Percentiles rank a stretch among this genome's conserved stretches.
Conservation (phyloP, 2,113 vertebrate species). For the Lasiurus borealis region DNA sequence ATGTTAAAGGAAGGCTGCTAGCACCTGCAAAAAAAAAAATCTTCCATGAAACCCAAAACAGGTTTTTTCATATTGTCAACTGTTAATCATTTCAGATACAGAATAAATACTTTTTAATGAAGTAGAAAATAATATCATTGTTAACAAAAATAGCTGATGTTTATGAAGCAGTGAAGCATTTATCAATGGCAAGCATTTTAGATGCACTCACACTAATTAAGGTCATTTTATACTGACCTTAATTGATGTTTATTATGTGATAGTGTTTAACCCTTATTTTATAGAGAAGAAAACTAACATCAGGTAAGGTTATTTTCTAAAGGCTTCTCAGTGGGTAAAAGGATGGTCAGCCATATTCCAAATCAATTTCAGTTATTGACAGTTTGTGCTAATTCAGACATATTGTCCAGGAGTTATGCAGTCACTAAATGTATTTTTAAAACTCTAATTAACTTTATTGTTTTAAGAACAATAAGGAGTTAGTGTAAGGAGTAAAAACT, state of each 20-base stretch:
- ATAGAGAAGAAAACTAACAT: neutral
- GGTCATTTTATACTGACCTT: conserved; percentile 5
- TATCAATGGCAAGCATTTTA: neutral
- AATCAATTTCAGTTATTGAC: neutral
- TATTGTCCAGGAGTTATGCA: neutral
- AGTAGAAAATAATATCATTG: conserved; percentile 1
- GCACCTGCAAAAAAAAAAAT: neutral
- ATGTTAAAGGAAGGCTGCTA: neutral
- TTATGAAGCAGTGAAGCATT: neutral
- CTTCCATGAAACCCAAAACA: neutral
- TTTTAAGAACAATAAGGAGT: neutral
- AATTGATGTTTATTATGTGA: neutral
- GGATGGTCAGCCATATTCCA: neutral
- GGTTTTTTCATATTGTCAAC: neutral
- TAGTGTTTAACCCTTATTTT: neutral
- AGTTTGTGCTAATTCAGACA: neutral
- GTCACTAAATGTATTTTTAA: neutral
- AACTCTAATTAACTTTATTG: conserved; percentile 10
- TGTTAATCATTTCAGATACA: neutral
- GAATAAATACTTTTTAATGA: conserved; percentile 7
- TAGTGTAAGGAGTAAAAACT: conserved; percentile 25
- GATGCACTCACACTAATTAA: neutral
- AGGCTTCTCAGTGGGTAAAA: neutral
- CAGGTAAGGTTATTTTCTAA: neutral
- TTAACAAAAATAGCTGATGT: neutral